These are phyloP conservation scores for Ctenopoma multispine DNA, from an alignment of 2,797 vertebrate genomes.

Conservation along the genomic window DNA sequence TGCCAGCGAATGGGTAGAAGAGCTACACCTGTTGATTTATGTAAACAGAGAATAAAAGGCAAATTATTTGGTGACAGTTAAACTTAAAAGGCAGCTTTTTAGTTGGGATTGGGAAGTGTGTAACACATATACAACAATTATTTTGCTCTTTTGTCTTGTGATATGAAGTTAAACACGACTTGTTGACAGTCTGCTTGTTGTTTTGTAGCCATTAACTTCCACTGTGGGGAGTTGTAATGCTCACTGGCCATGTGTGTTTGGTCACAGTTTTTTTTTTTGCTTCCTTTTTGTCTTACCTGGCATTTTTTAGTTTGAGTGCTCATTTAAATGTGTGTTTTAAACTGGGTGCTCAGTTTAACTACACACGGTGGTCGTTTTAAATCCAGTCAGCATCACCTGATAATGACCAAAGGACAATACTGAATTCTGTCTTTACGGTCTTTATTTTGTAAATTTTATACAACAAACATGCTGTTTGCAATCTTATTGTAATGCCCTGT, in stretches of 20 bases:
- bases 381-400: conserved; percentile 45
- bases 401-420: conserved; percentile 47
- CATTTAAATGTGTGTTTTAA: neutral
- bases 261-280: neutral
- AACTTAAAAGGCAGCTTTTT: conserved; percentile 52
- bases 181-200: conserved; percentile 65
- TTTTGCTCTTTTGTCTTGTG: conserved; percentile 61
- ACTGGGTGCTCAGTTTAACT: conserved; percentile 50
- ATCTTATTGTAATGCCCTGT: conserved; percentile 35
- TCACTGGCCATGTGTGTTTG: neutral
- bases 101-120: conserved; percentile 56
- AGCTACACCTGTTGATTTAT: conserved; percentile 51
- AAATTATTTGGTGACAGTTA: conserved; percentile 61
- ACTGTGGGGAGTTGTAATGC: too few species aligned
- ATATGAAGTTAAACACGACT: conserved; percentile 71
- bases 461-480: conserved; percentile 33
- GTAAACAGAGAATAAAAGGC: conserved; percentile 68
- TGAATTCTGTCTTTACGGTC: conserved; percentile 36
- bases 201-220: conserved; percentile 8
- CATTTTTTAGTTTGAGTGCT: neutral
- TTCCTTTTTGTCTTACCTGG: neutral
- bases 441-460: conserved; percentile 35
- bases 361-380: conserved; percentile 62
- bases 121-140: conserved; percentile 66
- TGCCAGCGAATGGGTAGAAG: conserved; percentile 22